Percentiles rank a stretch among this genome's conserved stretches.
Conservation (phyloP, 2,113 vertebrate species). For the Oceanodroma tethys region DNA sequence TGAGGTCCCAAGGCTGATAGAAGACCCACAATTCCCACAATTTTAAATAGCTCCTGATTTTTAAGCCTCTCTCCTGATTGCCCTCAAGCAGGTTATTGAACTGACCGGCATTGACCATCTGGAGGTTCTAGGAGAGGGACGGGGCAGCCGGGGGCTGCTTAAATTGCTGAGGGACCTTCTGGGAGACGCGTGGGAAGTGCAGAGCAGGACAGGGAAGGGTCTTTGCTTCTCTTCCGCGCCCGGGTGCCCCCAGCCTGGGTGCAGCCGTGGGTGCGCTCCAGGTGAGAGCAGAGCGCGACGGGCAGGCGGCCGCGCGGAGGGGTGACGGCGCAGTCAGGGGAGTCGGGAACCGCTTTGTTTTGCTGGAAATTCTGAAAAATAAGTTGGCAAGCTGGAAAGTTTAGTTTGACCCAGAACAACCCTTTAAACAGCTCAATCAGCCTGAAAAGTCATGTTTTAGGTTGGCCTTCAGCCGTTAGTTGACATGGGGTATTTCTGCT, state of each 20-base stretch:
- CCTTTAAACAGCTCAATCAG: constrained; percentile 24
- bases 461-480: background rate
- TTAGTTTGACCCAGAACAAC: constrained; percentile 39
- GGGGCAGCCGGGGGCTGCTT: background rate
- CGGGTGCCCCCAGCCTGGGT: background rate
- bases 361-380: constrained; percentile 51
- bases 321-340: background rate
- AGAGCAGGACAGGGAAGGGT: background rate
- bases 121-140: background rate
- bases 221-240: background rate
- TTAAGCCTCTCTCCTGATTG: background rate
- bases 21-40: background rate
- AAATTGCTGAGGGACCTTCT: background rate
- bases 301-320: rapidly evolving
- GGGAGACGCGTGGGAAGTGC: background rate
- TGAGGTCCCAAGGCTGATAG: background rate
- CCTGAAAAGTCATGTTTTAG: constrained; percentile 38
- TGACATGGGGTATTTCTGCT: constrained; percentile 45
- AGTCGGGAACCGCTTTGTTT: background rate
- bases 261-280: background rate
- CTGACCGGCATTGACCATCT: background rate
- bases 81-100: background rate
- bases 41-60: background rate
- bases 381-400: constrained; percentile 25
- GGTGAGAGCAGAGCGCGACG: background rate